A percentile compares a stretch with the other conserved stretches of the same genome.
phyloP scores from a whole-genome alignment of 2,888 invertebrate genomes.

The Laothoe populi region DNA sequence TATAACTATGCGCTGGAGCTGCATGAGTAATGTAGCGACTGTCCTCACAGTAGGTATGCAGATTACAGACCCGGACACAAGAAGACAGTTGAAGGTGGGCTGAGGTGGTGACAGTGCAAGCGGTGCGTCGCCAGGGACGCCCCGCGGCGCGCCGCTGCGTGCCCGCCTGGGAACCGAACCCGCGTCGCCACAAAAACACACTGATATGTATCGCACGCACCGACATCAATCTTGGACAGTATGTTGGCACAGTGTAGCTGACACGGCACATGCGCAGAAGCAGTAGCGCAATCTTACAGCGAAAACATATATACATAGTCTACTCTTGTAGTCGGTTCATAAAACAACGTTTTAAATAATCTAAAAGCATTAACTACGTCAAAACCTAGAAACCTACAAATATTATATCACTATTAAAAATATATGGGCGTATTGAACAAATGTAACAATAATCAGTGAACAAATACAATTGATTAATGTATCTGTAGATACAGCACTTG shows the following conservation, averaged over 20 bases:
- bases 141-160: conserved; percentile 51
- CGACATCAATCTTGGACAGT: conserved; percentile 64
- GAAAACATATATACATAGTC: too few relatives aligned
- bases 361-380: too few relatives aligned
- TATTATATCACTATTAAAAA: too few relatives aligned
- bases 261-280: background rate
- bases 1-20: too few relatives aligned
- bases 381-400: too few relatives aligned
- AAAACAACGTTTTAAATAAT: too few relatives aligned
- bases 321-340: too few relatives aligned
- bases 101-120: conserved; percentile 69
- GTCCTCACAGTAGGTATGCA: background rate
- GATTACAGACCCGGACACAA: background rate
- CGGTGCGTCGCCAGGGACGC: conserved; percentile 54
- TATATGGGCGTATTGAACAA: background rate
- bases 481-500: background rate
- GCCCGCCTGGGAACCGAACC: conserved; percentile 41
- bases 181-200: conserved; percentile 46
- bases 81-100: conserved; percentile 20
- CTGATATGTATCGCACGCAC: conserved; percentile 62
- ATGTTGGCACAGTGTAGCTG: background rate
- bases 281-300: too few relatives aligned
- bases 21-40: too few relatives aligned
- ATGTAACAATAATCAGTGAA: background rate
- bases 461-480: background rate